These are phyloP conservation scores for Dryomyza anilis DNA, from an alignment of 2,888 invertebrate species.

Conservation along the genomic window DNA sequence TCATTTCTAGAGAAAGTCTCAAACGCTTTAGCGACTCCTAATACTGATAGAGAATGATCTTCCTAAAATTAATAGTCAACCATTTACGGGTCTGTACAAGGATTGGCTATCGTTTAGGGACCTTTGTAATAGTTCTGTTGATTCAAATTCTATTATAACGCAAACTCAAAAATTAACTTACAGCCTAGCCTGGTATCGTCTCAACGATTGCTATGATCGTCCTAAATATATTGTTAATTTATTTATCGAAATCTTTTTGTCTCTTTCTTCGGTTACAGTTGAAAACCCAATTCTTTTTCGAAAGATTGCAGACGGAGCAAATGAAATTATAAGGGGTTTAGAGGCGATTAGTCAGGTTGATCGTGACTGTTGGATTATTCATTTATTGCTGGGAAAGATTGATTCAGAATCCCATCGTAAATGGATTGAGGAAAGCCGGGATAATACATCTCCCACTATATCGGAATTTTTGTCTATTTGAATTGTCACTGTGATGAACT, in stretches of 20 bases:
- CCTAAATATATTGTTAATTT: slow-evolving; percentile 4
- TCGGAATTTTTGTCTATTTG: slow-evolving; percentile 24
- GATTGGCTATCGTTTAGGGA: not conserved
- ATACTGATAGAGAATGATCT: not conserved
- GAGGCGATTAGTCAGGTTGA: slow-evolving; percentile 22
- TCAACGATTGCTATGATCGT: slow-evolving; percentile 29
- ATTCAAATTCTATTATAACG: not conserved
- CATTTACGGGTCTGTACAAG: not conserved
- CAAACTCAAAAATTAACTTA: slow-evolving; percentile 15
- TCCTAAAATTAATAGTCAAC: not conserved
- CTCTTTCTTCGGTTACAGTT: not conserved
- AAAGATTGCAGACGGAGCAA: slow-evolving; percentile 32
- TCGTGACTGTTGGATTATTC: slow-evolving; percentile 30
- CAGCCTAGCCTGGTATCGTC: slow-evolving; percentile 28
- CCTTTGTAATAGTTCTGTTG: not conserved
- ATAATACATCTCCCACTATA: slow-evolving; percentile 12
- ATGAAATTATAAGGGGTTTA: slow-evolving; percentile 31
- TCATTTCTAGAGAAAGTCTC: too few relatives aligned
- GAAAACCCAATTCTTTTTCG: slow-evolving; percentile 22
- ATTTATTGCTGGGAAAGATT: slow-evolving; percentile 21
- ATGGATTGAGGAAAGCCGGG: slow-evolving; percentile 25
- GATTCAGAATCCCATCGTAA: slow-evolving; percentile 25
- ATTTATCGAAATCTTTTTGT: too few relatives aligned
- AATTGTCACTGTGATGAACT: slow-evolving; percentile 19
- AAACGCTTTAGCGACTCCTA: too few relatives aligned